Percentiles rank a stretch among this genome's conserved stretches.
phyloP scores from a whole-genome alignment of 2,797 vertebrate genomes.

The Darevskia nairensis region DNA sequence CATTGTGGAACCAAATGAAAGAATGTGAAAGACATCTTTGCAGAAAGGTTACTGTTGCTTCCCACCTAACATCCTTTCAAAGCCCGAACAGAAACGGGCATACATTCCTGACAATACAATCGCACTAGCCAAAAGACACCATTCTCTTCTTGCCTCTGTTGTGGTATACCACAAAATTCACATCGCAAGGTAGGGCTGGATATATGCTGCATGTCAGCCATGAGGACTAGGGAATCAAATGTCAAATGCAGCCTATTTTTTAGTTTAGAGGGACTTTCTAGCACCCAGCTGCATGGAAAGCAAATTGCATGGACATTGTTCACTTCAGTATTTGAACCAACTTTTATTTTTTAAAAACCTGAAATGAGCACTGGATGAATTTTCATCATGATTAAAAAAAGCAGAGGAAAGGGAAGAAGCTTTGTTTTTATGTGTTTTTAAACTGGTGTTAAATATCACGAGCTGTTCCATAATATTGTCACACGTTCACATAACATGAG shows the following conservation, averaged over 20 bases:
- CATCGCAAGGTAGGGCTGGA: neutral
- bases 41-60: neutral
- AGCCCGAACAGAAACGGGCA: neutral
- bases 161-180: neutral
- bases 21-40: no score
- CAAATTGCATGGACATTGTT: neutral
- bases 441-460: constrained; percentile 7
- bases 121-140: neutral
- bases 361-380: neutral
- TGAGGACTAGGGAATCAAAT: neutral
- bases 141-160: neutral
- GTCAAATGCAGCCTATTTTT: neutral
- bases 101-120: neutral
- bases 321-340: neutral
- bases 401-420: neutral
- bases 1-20: neutral
- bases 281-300: neutral
- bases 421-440: constrained; percentile 15
- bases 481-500: neutral
- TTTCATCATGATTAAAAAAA: neutral
- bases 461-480: constrained; percentile 22
- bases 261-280: neutral
- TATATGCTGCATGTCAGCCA: neutral
- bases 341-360: neutral
- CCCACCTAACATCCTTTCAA: neutral